Percentiles rank a stretch among this genome's conserved stretches.
Conservation (phyloP, 2,888 invertebrate species). For the Nipponacmea schrenckii region DNA sequence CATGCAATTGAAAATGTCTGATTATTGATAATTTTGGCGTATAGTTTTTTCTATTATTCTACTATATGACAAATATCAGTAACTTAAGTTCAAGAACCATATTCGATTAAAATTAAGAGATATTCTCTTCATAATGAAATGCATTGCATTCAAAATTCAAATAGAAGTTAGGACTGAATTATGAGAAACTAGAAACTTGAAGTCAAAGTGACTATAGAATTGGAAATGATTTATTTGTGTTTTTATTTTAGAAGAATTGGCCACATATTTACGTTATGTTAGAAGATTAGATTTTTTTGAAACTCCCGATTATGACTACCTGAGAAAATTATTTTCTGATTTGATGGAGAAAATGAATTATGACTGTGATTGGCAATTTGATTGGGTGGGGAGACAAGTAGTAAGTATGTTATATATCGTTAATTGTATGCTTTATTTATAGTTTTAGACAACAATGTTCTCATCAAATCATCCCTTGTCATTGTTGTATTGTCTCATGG, state of each 20-base stretch:
- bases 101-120: too few species aligned
- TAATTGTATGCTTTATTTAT: neutral
- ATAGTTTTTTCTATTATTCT: neutral
- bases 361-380: conserved; percentile 67
- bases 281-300: conserved; percentile 98
- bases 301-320: conserved; percentile 99
- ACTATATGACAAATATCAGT: neutral
- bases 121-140: neutral
- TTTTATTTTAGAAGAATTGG: conserved; percentile 87
- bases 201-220: too few species aligned
- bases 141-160: too few species aligned
- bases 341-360: conserved; percentile 66
- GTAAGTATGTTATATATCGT: conserved; percentile 23
- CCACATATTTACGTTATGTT: conserved; percentile 97
- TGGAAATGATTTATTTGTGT: too few species aligned
- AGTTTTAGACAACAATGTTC: neutral
- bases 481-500: neutral
- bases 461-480: neutral
- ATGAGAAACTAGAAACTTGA: too few species aligned
- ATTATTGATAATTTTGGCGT: neutral
- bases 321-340: conserved; percentile 89
- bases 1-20: neutral
- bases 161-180: too few species aligned
- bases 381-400: conserved; percentile 66
- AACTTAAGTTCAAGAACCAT: neutral